A percentile compares a stretch with the other conserved stretches of the same genome.
Evolutionary conservation across 2,113 vertebrate genomes (phyloP).

Genomic region (Bubalus kerabau): DNA sequence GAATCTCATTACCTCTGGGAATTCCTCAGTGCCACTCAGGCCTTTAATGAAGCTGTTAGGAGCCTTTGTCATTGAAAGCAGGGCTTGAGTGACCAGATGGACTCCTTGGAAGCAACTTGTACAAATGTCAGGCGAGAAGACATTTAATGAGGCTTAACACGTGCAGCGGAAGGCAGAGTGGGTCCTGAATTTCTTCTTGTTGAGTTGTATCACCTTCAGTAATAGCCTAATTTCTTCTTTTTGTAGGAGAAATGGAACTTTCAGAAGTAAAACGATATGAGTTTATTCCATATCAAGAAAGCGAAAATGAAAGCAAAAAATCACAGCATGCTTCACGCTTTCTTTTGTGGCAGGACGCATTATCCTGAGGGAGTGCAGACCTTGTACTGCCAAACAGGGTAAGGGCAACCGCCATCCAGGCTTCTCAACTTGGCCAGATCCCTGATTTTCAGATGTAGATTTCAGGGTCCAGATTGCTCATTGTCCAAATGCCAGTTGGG

Average conservation of each 20-base stretch:
- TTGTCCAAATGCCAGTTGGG: background rate
- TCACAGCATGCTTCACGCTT: background rate
- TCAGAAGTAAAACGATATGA: background rate
- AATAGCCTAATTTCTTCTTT: background rate
- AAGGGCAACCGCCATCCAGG: background rate
- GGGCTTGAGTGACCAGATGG: constrained; percentile 43
- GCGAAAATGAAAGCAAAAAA: background rate
- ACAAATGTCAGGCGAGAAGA: background rate
- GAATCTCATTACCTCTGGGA: constrained; percentile 23
- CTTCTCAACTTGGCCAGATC: background rate
- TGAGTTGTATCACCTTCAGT: background rate
- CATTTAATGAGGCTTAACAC: background rate
- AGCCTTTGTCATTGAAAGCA: constrained; percentile 6
- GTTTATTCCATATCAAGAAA: background rate
- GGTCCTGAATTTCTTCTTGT: background rate
- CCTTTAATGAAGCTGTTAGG: constrained; percentile 27
- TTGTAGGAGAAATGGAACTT: background rate
- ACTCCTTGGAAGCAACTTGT: background rate
- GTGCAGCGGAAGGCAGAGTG: accelerated
- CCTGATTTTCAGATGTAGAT: background rate
- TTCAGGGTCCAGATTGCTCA: background rate
- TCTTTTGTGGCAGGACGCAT: background rate
- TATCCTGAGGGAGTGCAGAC: accelerated
- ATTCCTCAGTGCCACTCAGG: background rate
- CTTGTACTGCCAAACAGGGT: accelerated